A percentile compares a stretch with the other conserved stretches of the same genome.
These are phyloP conservation scores for Pediacus dermestoides DNA, from an alignment of 2,888 invertebrate species.

Conservation along the genomic window DNA sequence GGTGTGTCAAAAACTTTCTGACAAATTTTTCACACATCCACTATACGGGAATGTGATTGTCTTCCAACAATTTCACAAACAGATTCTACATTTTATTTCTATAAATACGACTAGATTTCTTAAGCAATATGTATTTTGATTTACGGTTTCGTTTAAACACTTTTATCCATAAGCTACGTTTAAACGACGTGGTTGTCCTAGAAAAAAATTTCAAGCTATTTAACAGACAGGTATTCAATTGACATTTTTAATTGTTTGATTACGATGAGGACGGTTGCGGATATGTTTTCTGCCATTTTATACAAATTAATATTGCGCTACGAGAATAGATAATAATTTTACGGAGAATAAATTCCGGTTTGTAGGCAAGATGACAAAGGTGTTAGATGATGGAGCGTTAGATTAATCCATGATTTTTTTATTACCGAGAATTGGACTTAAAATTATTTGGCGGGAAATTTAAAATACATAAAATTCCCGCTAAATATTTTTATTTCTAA, in stretches of 20 bases:
- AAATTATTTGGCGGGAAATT: too few relatives aligned
- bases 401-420: too few relatives aligned
- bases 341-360: too few relatives aligned
- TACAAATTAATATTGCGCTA: constrained; percentile 6
- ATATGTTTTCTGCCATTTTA: constrained; percentile 30
- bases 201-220: constrained; percentile 13
- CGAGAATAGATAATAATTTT: too few relatives aligned
- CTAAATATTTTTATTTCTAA: too few relatives aligned
- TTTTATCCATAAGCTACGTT: constrained; percentile 21
- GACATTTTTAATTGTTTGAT: constrained; percentile 16
- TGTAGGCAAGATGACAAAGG: too few relatives aligned
- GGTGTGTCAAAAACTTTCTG: too few relatives aligned
- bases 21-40: too few relatives aligned
- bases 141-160: constrained; percentile 23
- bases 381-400: too few relatives aligned
- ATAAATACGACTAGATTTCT: constrained; percentile 12
- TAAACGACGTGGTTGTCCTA: constrained; percentile 21
- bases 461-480: too few relatives aligned
- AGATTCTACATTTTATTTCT: constrained; percentile 23
- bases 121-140: constrained; percentile 21
- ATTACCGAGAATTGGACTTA: too few relatives aligned
- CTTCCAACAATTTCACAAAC: constrained; percentile 28
- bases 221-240: constrained; percentile 14
- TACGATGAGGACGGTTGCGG: constrained; percentile 26
- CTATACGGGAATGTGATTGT: constrained; percentile 32